Percentiles rank a stretch among this genome's conserved stretches.
These are phyloP conservation scores for Epinotia demarniana DNA, from an alignment of 2,888 invertebrate genomes.

Conservation along the genomic window DNA sequence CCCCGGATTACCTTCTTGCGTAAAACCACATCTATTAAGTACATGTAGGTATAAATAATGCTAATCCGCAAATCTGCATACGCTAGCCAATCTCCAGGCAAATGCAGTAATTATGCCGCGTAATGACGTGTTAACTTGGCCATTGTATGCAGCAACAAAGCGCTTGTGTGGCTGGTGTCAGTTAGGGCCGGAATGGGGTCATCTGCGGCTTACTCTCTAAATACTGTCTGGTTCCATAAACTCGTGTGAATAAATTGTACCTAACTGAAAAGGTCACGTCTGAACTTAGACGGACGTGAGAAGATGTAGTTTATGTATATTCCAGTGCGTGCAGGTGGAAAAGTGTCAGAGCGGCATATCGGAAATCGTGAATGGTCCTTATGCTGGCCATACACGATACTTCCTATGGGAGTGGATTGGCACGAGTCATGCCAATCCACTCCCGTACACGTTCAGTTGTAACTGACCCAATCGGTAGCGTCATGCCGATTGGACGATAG, in stretches of 20 bases:
- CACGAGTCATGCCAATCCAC: too few relatives aligned
- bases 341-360: background rate
- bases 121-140: conserved; percentile 17
- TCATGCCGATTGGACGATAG: too few relatives aligned
- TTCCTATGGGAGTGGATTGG: too few relatives aligned
- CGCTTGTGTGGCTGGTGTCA: conserved; percentile 34
- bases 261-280: conserved; percentile 26
- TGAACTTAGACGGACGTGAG: background rate
- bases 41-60: background rate
- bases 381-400: too few relatives aligned
- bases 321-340: background rate
- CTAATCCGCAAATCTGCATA: conserved; percentile 17
- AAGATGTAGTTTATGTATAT: background rate
- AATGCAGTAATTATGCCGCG: conserved; percentile 23
- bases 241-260: conserved; percentile 40
- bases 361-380: background rate
- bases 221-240: conserved; percentile 28
- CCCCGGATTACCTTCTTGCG: background rate
- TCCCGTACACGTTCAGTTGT: too few relatives aligned
- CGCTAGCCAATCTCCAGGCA: conserved; percentile 15
- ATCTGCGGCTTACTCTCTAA: conserved; percentile 27
- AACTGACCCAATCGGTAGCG: too few relatives aligned
- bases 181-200: conserved; percentile 37
- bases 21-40: background rate
- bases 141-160: conserved; percentile 17